Conservation (phyloP, 2,888 invertebrate species). For the Sphaerophoria taeniata region DNA sequence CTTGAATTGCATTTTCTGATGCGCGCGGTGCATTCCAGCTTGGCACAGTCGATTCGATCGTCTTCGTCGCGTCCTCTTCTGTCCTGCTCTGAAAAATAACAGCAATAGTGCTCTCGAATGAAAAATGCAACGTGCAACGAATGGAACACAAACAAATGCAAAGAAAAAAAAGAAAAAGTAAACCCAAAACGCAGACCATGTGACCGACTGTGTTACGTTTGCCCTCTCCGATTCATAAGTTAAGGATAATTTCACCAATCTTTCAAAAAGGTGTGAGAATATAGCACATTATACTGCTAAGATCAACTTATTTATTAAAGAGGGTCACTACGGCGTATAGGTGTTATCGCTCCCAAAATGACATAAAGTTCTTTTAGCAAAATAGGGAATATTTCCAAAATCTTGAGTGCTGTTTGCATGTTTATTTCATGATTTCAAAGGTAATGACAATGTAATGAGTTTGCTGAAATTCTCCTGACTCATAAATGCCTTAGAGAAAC, state of each 20-base stretch:
- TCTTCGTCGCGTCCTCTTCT: not conserved
- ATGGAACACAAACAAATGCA: constrained; percentile 23
- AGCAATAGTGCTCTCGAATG: constrained; percentile 12
- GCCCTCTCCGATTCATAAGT: not conserved
- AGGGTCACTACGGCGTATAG: too few relatives aligned
- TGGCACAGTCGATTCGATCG: not conserved
- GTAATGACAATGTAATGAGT: not conserved
- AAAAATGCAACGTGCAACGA: constrained; percentile 60
- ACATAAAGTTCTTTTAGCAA: too few relatives aligned
- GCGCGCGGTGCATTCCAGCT: constrained; percentile 65
- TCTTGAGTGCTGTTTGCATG: too few relatives aligned
- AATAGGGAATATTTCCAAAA: too few relatives aligned
- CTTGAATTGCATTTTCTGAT: constrained; percentile 69
- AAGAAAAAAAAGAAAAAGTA: too few relatives aligned
- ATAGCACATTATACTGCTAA: too few relatives aligned
- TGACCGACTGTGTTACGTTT: constrained; percentile 26
- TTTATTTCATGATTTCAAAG: too few relatives aligned
- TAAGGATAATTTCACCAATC: constrained; percentile 17
- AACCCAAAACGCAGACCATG: constrained; percentile 44
- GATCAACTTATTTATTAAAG: too few relatives aligned
- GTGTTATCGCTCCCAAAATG: too few relatives aligned
- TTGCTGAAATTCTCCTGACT: not conserved
- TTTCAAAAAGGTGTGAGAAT: not conserved
- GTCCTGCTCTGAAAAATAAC: constrained; percentile 19
- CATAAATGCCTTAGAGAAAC: constrained; percentile 7